A percentile compares a stretch with the other conserved stretches of the same genome.
Conservation (phyloP, 1,140 invertebrate species). For the Nautilus pompilius region DNA sequence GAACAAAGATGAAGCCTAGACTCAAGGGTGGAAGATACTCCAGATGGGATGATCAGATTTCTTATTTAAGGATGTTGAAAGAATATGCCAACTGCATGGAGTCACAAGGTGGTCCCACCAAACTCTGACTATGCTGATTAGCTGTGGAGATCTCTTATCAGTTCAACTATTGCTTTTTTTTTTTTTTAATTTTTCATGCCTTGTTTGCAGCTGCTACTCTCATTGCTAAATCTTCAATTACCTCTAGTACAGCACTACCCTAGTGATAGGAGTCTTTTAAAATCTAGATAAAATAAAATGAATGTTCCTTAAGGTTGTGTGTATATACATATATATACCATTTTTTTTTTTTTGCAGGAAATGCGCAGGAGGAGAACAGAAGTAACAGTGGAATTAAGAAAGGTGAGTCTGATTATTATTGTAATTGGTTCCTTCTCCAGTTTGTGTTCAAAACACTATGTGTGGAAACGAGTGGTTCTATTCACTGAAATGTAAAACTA, state of each 20-base stretch:
- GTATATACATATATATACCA: background rate
- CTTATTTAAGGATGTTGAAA: too few species aligned
- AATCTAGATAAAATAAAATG: background rate
- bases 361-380: constrained; percentile 92
- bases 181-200: background rate
- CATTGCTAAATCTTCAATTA: background rate
- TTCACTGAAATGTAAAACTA: background rate
- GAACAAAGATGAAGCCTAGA: too few species aligned
- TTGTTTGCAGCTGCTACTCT: background rate
- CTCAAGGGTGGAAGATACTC: too few species aligned
- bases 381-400: constrained; percentile 91
- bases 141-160: too few species aligned
- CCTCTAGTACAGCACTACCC: background rate
- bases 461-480: background rate
- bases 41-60: too few species aligned
- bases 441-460: too few species aligned
- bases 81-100: too few species aligned
- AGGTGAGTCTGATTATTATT: constrained; percentile 52
- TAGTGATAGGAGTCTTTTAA: background rate
- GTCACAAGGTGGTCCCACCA: too few species aligned
- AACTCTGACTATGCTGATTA: too few species aligned
- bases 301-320: background rate
- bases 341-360: constrained; percentile 39
- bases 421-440: background rate
- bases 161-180: too few species aligned